Conservation (phyloP, 2,113 vertebrate species). For the Hiodon alosoides region DNA sequence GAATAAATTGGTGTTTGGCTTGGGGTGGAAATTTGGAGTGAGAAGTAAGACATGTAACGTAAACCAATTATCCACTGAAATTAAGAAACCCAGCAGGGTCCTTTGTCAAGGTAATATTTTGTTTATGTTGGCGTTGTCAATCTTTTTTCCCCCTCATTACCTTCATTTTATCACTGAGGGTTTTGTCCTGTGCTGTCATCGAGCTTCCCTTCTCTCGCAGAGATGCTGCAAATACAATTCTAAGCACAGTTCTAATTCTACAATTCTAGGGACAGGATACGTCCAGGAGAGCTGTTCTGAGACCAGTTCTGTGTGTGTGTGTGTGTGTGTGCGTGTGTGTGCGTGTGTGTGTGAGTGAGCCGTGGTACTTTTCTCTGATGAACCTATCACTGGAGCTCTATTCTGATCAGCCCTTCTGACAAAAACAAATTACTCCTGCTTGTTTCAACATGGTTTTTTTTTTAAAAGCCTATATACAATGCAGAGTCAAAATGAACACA, state of each 20-base stretch:
- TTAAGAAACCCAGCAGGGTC: slow-evolving; percentile 49
- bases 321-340: too few relatives aligned
- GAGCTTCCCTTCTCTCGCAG: neutral
- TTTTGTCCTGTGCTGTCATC: neutral
- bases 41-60: slow-evolving; percentile 42
- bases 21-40: neutral
- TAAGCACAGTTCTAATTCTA: neutral
- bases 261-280: too few relatives aligned
- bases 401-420: neutral
- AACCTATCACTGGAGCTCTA: too few relatives aligned
- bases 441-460: too few relatives aligned
- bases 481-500: neutral
- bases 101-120: slow-evolving; percentile 48
- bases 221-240: neutral
- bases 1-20: neutral
- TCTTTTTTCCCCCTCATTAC: slow-evolving; percentile 29
- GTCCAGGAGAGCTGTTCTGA: neutral
- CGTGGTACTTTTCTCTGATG: too few relatives aligned
- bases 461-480: neutral
- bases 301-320: neutral
- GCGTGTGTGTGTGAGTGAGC: too few relatives aligned
- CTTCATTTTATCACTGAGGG: slow-evolving; percentile 4
- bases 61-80: slow-evolving; percentile 51
- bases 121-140: slow-evolving; percentile 40
- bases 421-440: neutral